phyloP scores from a whole-genome alignment of 2,113 vertebrate genomes.

The Hepsetus odoe region DNA sequence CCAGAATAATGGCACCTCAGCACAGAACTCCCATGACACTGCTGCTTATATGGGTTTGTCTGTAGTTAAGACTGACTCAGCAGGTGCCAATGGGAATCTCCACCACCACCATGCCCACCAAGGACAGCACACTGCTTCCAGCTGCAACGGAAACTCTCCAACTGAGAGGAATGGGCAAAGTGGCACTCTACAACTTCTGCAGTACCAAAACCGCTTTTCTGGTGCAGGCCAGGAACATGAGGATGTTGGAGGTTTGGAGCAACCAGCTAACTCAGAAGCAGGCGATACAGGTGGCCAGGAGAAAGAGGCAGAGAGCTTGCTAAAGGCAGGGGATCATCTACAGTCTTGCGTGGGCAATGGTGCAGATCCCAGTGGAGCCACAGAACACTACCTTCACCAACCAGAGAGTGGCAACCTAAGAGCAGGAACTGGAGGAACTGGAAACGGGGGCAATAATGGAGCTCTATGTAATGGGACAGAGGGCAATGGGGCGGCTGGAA shows the following conservation, averaged over 20 bases:
- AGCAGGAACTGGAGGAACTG: slow-evolving; percentile 36
- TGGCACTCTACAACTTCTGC: slow-evolving; percentile 85
- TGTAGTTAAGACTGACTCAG: slow-evolving; percentile 84
- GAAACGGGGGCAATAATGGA: slow-evolving; percentile 59
- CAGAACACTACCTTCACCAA: slow-evolving; percentile 90
- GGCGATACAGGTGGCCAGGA: slow-evolving; percentile 61
- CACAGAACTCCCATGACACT: slow-evolving; percentile 67
- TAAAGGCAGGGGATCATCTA: slow-evolving; percentile 85
- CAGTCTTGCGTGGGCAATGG: slow-evolving; percentile 78
- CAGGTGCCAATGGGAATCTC: slow-evolving; percentile 71
- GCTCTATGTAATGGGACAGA: slow-evolving; percentile 79
- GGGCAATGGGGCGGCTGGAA: slow-evolving; percentile 68
- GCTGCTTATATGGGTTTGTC: slow-evolving; percentile 68
- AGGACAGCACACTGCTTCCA: slow-evolving; percentile 77
- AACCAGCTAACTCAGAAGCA: slow-evolving; percentile 49
- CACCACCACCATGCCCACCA: slow-evolving; percentile 69
- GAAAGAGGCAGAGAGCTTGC: slow-evolving; percentile 81
- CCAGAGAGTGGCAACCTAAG: slow-evolving; percentile 58
- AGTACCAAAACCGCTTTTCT: slow-evolving; percentile 84
- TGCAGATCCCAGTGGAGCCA: slow-evolving; percentile 65
- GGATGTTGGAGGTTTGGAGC: slow-evolving; percentile 65
- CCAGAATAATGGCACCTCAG: slow-evolving; percentile 60
- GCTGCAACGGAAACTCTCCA: slow-evolving; percentile 74
- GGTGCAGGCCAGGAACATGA: slow-evolving; percentile 77
- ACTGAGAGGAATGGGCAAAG: slow-evolving; percentile 80